phyloP scores from a whole-genome alignment of 2,888 invertebrate species.

The Ophraella communa region DNA sequence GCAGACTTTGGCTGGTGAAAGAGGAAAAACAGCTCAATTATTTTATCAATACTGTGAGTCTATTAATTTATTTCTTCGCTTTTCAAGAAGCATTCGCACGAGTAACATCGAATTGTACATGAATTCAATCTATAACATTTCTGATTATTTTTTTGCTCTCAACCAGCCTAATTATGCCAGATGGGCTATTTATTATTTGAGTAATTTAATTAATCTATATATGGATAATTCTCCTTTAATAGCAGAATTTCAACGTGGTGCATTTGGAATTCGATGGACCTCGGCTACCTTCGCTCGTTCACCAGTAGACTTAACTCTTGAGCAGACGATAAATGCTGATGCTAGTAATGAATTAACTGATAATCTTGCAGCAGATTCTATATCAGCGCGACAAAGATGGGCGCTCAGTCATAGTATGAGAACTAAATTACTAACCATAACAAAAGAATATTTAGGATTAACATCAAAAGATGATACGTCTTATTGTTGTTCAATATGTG shows the following conservation, averaged over 20 bases:
- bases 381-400: conserved; percentile 22
- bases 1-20: conserved; percentile 15
- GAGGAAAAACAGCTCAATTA: conserved; percentile 25
- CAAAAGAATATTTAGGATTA: conserved; percentile 36
- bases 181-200: conserved; percentile 12
- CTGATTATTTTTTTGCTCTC: conserved; percentile 5
- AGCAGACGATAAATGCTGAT: conserved; percentile 45
- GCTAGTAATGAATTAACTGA: conserved; percentile 23
- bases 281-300: conserved; percentile 39
- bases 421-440: conserved; percentile 21
- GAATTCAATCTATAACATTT: conserved; percentile 4
- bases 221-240: conserved; percentile 8
- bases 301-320: conserved; percentile 36
- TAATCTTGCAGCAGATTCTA: conserved; percentile 25
- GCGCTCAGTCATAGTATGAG: conserved; percentile 22
- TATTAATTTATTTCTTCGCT: conserved; percentile 19
- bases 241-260: conserved; percentile 22
- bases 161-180: conserved; percentile 13
- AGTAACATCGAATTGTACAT: conserved; percentile 24
- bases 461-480: conserved; percentile 45
- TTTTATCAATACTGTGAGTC: conserved; percentile 22
- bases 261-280: conserved; percentile 43
- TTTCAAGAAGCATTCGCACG: conserved; percentile 26
- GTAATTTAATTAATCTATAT: conserved; percentile 14
- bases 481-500: too few species aligned